Evolutionary conservation across 2,113 vertebrate genomes (phyloP), one percentile per base, ranked within the genome.

Genomic region (Notechis scutatus): DNA sequence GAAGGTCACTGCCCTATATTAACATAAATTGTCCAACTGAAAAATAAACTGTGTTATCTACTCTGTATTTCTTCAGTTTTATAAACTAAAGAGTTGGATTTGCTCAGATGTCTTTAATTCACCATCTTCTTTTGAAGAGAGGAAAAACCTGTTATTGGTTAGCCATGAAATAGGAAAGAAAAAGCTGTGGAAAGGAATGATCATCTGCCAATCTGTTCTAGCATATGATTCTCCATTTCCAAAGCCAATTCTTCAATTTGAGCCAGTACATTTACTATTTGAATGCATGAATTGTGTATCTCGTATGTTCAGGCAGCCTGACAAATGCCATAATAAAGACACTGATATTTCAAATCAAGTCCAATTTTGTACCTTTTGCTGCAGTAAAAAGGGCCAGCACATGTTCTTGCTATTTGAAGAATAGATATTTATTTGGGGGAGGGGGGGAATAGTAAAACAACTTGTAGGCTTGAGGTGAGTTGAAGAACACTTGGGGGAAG

Each of bases 111-210:
- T 47, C 50, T 93, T 85, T 88, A 91, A 93, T 93, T 93, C 88
- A 93, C 29, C 50, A 74, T 88, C 55, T 4, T 56, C 85, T 56
- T 59, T 87, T 61, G 61, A 47, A 61, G 45, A 54, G 29, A 54
- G 0, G 94, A 96, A 94, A 94, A 3, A 90, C 81, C 6, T 92
- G 92, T 92, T 94, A 29, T 86, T 91, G 92, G 89, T 94, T 94
- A 61, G 20, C 90, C 87, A 85, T 94, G 90, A 93, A 90, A 86
- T 93, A 15, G 94, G 86, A 86, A 88, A 95, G 90, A 87, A 93
- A 69, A 92, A 94, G n/a, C 59, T 59, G 20, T 69, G 2, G 0
- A 14, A 1, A 91, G 59, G 69, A 90, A 92, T 39, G 87, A 91
- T 92, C 85, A 57, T 91, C 45, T 29, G 1, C 0, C 92, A 54